Percentiles rank a stretch among this genome's conserved stretches.
Conservation (phyloP, 2,888 invertebrate species). For the Philhelius pedissequus region DNA sequence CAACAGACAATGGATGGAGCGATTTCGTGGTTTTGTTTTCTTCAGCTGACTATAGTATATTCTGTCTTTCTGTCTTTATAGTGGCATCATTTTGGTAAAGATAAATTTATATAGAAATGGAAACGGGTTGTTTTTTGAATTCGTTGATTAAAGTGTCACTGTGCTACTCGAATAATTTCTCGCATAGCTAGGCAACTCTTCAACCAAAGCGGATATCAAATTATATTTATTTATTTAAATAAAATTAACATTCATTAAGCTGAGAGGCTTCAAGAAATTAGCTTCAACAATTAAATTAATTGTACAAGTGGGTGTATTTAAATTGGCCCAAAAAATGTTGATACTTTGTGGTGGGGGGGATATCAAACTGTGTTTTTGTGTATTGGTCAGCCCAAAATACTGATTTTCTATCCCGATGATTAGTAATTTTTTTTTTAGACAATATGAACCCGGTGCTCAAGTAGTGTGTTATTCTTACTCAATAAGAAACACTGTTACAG, state of each 20-base stretch:
- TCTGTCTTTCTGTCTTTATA: not conserved
- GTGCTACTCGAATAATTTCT: slow-evolving; percentile 19
- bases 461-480: too few species aligned
- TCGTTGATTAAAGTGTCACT: slow-evolving; percentile 60
- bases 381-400: too few species aligned
- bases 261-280: too few species aligned
- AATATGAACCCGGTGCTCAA: too few species aligned
- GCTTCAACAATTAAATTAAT: too few species aligned
- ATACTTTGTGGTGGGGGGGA: too few species aligned
- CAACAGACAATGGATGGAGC: not conserved
- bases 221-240: not conserved
- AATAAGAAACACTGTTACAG: too few species aligned
- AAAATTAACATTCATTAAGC: not conserved
- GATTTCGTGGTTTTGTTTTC: slow-evolving; percentile 3
- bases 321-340: too few species aligned
- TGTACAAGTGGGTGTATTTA: too few species aligned
- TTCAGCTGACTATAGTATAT: not conserved
- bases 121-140: slow-evolving; percentile 24
- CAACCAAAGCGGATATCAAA: not conserved
- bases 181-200: not conserved
- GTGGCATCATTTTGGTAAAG: not conserved
- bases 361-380: too few species aligned
- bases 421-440: too few species aligned
- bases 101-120: not conserved
- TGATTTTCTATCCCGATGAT: too few species aligned